Conservation (phyloP, 2,113 vertebrate genomes). For the Rhinolophus sinicus region DNA sequence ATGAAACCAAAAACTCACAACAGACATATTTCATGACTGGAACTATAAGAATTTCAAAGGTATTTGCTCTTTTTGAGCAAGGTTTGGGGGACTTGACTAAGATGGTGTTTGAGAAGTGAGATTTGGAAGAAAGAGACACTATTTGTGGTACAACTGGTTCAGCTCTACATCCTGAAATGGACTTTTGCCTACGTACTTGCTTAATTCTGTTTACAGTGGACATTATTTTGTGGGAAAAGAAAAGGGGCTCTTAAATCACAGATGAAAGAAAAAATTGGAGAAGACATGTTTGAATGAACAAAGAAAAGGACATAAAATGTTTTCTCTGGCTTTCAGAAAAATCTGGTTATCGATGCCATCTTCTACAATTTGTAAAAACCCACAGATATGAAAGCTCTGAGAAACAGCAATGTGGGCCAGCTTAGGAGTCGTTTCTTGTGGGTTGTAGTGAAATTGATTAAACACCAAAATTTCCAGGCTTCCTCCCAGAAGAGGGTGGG, state of each 20-base stretch:
- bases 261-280: background rate
- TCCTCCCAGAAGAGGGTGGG: background rate
- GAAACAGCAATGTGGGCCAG: background rate
- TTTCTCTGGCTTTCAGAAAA: conserved; percentile 37
- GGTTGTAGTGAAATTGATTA: background rate
- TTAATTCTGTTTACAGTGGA: conserved; percentile 49
- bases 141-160: conserved; percentile 25
- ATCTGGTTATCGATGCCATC: background rate
- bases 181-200: conserved; percentile 37
- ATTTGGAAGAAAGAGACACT: conserved; percentile 35
- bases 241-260: conserved; percentile 43
- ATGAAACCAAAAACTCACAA: conserved; percentile 33
- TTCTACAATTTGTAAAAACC: conserved; percentile 23
- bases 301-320: conserved; percentile 7
- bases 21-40: conserved; percentile 16
- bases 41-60: conserved; percentile 55
- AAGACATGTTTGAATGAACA: background rate
- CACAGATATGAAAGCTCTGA: background rate
- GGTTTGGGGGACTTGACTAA: conserved; percentile 25
- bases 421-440: background rate
- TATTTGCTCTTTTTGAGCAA: conserved; percentile 28
- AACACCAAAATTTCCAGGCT: background rate
- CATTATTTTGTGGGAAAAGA: conserved; percentile 34
- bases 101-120: conserved; percentile 31
- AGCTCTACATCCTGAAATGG: conserved; percentile 29